Evolutionary conservation across 1,140 invertebrate species (phyloP).

Genomic region (Venturia canescens): DNA sequence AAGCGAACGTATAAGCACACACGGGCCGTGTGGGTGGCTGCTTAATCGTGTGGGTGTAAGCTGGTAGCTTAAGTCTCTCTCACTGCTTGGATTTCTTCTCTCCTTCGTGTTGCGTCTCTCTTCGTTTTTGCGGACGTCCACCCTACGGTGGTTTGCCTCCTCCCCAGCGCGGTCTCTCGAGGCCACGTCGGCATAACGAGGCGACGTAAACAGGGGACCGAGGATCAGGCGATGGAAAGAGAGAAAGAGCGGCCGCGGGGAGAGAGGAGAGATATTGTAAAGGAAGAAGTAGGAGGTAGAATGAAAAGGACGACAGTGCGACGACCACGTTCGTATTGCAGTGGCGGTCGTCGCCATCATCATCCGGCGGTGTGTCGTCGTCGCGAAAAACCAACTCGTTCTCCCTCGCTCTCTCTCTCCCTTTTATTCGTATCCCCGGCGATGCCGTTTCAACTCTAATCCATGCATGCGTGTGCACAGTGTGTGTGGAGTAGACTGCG

Average conservation of each 20-base stretch:
- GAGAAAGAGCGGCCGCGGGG: neutral
- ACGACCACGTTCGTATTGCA: neutral
- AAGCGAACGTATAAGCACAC: neutral
- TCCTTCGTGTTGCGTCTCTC: neutral
- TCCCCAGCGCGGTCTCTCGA: neutral
- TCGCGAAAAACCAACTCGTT: neutral
- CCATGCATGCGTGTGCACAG: conserved; percentile 36
- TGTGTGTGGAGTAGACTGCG: conserved; percentile 53
- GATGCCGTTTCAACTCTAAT: neutral
- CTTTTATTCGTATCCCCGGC: neutral
- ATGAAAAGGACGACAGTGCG: neutral
- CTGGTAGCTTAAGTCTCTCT: conserved; percentile 8
- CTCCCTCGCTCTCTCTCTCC: neutral
- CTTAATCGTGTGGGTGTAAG: conserved; percentile 24
- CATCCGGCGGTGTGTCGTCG: conserved; percentile 15
- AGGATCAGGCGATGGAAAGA: neutral
- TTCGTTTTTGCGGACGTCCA: neutral
- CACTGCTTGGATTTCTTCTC: neutral
- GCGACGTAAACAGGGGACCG: neutral
- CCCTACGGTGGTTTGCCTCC: neutral
- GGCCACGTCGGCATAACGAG: conserved; percentile 1
- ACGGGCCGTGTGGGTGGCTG: neutral
- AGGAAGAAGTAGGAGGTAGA: neutral
- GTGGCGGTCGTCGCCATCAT: conserved; percentile 17
- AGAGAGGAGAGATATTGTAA: neutral